These are phyloP conservation scores for Paramormyrops hopkinsi DNA, from an alignment of 2,797 vertebrate genomes.

Conservation along the genomic window DNA sequence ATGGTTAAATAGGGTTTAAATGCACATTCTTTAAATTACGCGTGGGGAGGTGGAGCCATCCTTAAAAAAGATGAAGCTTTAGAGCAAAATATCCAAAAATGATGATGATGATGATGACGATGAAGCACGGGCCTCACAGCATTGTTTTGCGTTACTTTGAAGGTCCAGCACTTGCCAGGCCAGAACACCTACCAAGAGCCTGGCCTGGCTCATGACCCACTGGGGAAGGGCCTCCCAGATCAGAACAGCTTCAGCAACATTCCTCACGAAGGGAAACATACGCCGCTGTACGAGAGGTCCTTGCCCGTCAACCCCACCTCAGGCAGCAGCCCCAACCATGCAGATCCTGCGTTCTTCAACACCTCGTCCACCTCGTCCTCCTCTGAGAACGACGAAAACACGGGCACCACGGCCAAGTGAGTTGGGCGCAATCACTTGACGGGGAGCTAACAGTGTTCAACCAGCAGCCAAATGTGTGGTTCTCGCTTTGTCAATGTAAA, in stretches of 20 bases:
- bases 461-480: neutral
- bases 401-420: conserved; percentile 79
- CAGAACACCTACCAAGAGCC: conserved; percentile 68
- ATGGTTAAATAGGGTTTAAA: neutral
- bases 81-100: neutral
- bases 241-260: conserved; percentile 84
- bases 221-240: conserved; percentile 68
- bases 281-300: conserved; percentile 84
- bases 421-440: conserved; percentile 38
- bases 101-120: neutral
- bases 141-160: neutral
- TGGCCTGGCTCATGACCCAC: conserved; percentile 58
- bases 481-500: neutral
- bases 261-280: conserved; percentile 87
- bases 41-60: neutral
- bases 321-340: conserved; percentile 70
- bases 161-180: conserved; percentile 68
- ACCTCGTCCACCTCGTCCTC: conserved; percentile 80
- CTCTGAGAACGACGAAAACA: conserved; percentile 81
- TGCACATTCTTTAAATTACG: neutral
- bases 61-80: neutral
- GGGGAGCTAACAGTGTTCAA: neutral
- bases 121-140: neutral
- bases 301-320: conserved; percentile 75
- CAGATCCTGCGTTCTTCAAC: conserved; percentile 74